Evolutionary conservation across 2,797 vertebrate genomes (phyloP), one percentile per base, ranked within the genome.

Genomic region (Chaenodraco wilsoni): DNA sequence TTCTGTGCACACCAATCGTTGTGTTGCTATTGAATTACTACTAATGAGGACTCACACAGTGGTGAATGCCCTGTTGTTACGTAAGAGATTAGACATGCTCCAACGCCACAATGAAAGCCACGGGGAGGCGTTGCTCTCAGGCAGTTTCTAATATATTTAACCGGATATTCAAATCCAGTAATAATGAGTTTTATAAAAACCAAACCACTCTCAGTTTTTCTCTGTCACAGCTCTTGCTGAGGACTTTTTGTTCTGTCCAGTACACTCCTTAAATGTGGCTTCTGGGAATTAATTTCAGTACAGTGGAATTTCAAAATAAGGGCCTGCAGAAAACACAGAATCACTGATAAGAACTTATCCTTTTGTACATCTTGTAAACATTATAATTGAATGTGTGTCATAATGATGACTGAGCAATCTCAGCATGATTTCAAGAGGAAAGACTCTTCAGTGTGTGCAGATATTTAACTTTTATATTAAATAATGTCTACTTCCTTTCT

Each of bases 71-170:
- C 75, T 13, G 76, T 69, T 81, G 88, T 93, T 93, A 84, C 4
- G 44, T 79, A 91, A 93, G 76, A 85, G 72, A 89, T 91, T 89
- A 91, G 79, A 83, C 76, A 70, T 59, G 81, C 81, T 82, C 40
- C 5, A 79, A 37, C 3, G 59, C 78, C 67, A 72, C 75, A 61
- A 84, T 77, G 65, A 74, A 21, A 75, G 82, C 77, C 72, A 81
- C 21, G 1, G 56, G 79, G 76, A 85, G 83, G 80, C 21, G 16
- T 83, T 72, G 65, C 79, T 78, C 81, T 61, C 54, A 83, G 83
- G 69, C 69, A 59, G 75, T 73, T 56, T 15, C 0, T 56, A 56
- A 66, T 87, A 74, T 83, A 83, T 85, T 89, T 83, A 84, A 74
- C 79, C 3, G 3, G 40, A 76, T 78, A 87, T 90, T 88, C 74